phyloP scores from a whole-genome alignment of 2,113 vertebrate species.

The Variabilichromis moorii region DNA sequence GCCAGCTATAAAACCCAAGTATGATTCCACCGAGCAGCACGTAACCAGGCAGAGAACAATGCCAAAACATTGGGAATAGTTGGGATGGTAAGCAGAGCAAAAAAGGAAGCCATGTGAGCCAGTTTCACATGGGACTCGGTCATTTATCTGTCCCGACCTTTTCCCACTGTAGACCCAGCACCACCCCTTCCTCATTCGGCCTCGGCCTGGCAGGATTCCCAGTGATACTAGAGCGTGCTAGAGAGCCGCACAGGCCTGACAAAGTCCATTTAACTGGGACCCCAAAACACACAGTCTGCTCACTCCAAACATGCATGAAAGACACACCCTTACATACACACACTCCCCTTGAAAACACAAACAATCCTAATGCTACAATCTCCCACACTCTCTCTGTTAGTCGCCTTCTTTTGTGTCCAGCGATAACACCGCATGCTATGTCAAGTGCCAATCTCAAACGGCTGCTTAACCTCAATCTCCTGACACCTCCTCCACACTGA shows the following conservation, averaged over 20 bases:
- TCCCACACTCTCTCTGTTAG: not conserved
- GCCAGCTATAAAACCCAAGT: constrained; percentile 39
- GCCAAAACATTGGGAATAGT: not conserved
- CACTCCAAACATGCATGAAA: not conserved
- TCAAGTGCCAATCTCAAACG: constrained; percentile 22
- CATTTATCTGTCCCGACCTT: constrained; percentile 1
- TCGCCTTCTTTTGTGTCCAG: not conserved
- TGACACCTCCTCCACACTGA: constrained; percentile 17
- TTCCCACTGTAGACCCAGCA: constrained; percentile 19
- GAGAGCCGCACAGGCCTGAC: not conserved
- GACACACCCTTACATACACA: not conserved
- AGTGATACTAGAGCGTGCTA: not conserved
- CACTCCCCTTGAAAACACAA: constrained; percentile 16
- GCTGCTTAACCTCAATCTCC: constrained; percentile 26
- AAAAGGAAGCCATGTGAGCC: constrained; percentile 32
- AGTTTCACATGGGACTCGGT: constrained; percentile 37
- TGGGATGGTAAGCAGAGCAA: constrained; percentile 5
- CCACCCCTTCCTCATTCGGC: constrained; percentile 29
- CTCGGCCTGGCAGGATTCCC: constrained; percentile 25
- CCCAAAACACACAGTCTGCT: constrained; percentile 33
- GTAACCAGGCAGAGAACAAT: constrained; percentile 30
- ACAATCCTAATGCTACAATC: constrained; percentile 1
- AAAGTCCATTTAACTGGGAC: constrained; percentile 35
- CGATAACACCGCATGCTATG: constrained; percentile 13
- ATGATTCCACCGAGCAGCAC: not conserved